A percentile compares a stretch with the other conserved stretches of the same genome.
Evolutionary conservation across 1,140 invertebrate species (phyloP).

Genomic region (Cydia strobilella): DNA sequence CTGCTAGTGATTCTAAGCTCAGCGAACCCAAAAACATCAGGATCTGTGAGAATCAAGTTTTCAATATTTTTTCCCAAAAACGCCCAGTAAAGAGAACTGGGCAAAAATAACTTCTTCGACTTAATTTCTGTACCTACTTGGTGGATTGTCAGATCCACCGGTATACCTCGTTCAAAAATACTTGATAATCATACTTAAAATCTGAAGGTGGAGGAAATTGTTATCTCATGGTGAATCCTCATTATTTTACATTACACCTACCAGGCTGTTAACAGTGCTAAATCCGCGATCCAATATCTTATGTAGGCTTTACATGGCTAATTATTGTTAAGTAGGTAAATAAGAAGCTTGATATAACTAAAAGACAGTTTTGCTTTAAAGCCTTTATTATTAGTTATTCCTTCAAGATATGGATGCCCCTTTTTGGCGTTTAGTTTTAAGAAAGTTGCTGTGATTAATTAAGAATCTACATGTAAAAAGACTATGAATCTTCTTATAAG

Average conservation of each 20-base stretch:
- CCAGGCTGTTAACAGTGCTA: background rate
- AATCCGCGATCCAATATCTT: background rate
- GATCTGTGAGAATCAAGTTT: too few species aligned
- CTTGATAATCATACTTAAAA: background rate
- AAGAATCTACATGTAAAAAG: conserved; percentile 7
- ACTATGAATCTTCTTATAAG: conserved; percentile 5
- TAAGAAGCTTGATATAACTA: background rate
- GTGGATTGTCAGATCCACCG: background rate
- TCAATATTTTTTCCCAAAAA: too few species aligned
- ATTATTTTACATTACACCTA: background rate
- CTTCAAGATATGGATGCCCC: background rate
- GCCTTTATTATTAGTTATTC: background rate
- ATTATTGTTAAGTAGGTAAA: conserved; percentile 8
- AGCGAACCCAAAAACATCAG: too few species aligned
- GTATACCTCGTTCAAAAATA: background rate
- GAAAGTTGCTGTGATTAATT: conserved; percentile 14
- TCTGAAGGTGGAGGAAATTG: background rate
- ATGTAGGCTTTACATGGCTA: background rate
- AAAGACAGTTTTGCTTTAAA: conserved; percentile 15
- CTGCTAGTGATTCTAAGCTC: too few species aligned
- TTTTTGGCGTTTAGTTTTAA: conserved; percentile 13
- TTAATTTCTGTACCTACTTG: background rate
- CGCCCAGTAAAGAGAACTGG: too few species aligned
- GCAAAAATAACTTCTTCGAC: background rate
- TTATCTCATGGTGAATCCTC: background rate